Base-by-base conservation (phyloP, 2,797 vertebrate genomes). In the Apogon talboti region DNA sequence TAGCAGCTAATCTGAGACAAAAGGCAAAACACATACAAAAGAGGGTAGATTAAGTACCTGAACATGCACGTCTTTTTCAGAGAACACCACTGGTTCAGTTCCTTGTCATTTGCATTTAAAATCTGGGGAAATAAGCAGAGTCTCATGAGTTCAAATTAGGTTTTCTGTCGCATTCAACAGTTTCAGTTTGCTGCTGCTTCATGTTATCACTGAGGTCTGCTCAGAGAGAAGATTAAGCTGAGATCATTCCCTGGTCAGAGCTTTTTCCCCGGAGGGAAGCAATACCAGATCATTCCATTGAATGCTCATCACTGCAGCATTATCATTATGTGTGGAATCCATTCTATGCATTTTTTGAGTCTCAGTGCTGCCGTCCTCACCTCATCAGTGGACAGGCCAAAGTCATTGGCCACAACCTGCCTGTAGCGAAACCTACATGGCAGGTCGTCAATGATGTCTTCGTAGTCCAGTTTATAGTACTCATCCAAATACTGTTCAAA, bases 1-100 rank as follows among this genome's bases (percentile, higher is more conserved):
- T 6, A n/a, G 42, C 18, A 12, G 45, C 24, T 4, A 0, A 43
- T 3, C 21, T 0, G n/a, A 14, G 16, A 57, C 4, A 11, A 65
- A 15, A 11, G 21, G 2, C 0, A 0, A 1, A 0, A 56, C 24
- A 7, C 0, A 0, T 7, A 16, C 28, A 5, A 9, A 0, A 18
- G 40, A 0, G 3, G 2, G 12, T 0, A 2, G 42, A 33, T 13
- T 4, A 4, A 0, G 0, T 92, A 97, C 96, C 96, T 95, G 91
- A 93, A 97, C 96, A 97, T 97, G 93, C 96, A 98, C 1, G 95
- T 96, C 88, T 96, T 98, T 90, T 89, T 95, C 78, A 98, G 89
- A 6, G 96, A 96, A 65, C 94, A 95, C 96, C 96, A 98, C 2
- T 87, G 90, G 85, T 98, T 98, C 74, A 98, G 90, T 41, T 97